Evolutionary conservation across 2,113 vertebrate species (phyloP).

Genomic region (Amphilophus citrinellus): DNA sequence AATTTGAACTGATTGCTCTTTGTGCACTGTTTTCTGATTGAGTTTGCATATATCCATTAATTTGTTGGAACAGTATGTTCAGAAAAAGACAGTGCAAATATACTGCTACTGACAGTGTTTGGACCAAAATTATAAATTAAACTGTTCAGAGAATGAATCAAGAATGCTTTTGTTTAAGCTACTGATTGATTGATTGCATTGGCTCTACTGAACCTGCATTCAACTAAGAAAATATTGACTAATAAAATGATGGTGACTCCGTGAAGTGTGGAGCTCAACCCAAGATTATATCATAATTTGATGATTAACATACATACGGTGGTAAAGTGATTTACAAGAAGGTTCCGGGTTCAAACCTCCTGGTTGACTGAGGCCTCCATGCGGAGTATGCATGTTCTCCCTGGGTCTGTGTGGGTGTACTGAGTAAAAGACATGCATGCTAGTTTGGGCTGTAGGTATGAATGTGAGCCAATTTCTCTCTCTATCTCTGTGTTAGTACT

Average conservation of each 20-base stretch:
- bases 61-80: not conserved
- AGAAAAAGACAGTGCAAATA: not conserved
- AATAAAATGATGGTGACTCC: not conserved
- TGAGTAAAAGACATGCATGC: not conserved
- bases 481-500: not conserved
- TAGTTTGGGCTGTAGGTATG: not conserved
- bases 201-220: not conserved
- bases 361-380: not conserved
- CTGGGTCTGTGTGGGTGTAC: not conserved
- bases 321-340: not conserved
- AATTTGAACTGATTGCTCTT: conserved; percentile 21
- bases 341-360: not conserved
- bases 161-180: too few species aligned
- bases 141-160: too few species aligned
- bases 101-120: not conserved
- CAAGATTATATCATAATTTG: not conserved
- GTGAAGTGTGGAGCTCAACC: conserved; percentile 2
- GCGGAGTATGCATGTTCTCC: not conserved
- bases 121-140: too few species aligned
- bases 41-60: not conserved
- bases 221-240: not conserved
- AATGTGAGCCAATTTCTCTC: not conserved
- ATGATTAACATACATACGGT: not conserved
- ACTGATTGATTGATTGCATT: not conserved
- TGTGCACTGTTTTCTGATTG: not conserved